Evolutionary conservation across 2,888 invertebrate species (phyloP).

Genomic region (Drosophila maculinotata): DNA sequence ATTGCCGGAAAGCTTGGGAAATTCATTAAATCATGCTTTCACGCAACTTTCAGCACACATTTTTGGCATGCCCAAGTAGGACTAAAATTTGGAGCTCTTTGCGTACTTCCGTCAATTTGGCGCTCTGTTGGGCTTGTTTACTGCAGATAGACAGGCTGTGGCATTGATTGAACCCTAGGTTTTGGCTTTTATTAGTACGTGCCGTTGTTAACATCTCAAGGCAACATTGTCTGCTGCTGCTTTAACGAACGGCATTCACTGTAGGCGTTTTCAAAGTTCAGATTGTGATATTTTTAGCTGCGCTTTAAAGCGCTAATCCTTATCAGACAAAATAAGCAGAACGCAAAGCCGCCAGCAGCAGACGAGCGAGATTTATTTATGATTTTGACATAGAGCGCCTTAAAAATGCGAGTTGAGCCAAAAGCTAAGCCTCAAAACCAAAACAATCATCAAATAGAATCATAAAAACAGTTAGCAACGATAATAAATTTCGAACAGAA

Average conservation of each 20-base stretch:
- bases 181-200: constrained; percentile 59
- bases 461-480: constrained; percentile 78
- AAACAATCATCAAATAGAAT: constrained; percentile 79
- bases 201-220: constrained; percentile 35
- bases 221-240: constrained; percentile 12
- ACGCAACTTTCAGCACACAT: constrained; percentile 64
- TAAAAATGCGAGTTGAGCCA: constrained; percentile 23
- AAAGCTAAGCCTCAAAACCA: constrained; percentile 58
- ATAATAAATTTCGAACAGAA: constrained; percentile 75
- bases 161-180: constrained; percentile 41
- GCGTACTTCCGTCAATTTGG: constrained; percentile 41
- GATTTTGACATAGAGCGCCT: constrained; percentile 46
- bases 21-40: constrained; percentile 74
- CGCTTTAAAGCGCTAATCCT: constrained; percentile 44
- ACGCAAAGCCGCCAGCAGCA: constrained; percentile 50
- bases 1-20: constrained; percentile 73
- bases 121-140: constrained; percentile 40
- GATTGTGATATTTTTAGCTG: constrained; percentile 11
- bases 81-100: constrained; percentile 29
- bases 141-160: constrained; percentile 39
- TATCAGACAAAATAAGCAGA: constrained; percentile 28
- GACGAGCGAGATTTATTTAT: constrained; percentile 63
- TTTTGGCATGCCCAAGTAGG: constrained; percentile 52
- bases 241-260: constrained; percentile 8
- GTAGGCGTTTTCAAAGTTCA: background rate